Base-by-base conservation (phyloP, 2,113 vertebrate species). In the Propithecus coquereli region DNA sequence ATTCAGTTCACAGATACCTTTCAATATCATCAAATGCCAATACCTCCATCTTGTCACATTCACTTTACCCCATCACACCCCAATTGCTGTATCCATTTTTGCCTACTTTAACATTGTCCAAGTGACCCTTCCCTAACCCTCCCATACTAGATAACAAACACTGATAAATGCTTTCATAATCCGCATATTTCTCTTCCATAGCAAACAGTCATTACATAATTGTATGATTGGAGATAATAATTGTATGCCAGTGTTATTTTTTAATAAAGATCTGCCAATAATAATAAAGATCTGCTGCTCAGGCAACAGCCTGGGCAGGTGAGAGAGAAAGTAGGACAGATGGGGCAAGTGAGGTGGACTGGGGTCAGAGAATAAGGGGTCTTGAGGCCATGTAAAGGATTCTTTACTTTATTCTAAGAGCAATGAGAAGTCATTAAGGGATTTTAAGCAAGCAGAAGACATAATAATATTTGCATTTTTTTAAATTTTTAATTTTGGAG, bases 401-500 rank as follows among this genome's bases (percentile, higher is more conserved):
- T 65, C 43, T 80, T 71, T 32, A 45, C 89, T 50, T 63, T 43
- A 70, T 20, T 61, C 34, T 71, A 16, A 91, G 47, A 96, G 63
- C 65, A 92, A 22, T 30, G 18, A 77, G 79, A 87, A 87, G 17
- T 30, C 92, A 93, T 47, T 43, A 59, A 93, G 73, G 10, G 13
- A 73, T 61, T 71, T 76, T 95, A 85, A 85, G 32, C 43, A 93
- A 54, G 43, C 54, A 91, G 50, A 73, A 79, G 45, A 79, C 47
- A 81, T 52, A 43, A 79, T 77, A 74, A 73, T 85, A 94, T 94
- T 96, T 96, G 66, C 88, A 95, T 94, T 96, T 92, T 96, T 87
- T 54, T 47, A 43, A 47, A 47, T 47, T 47, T 47, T 54, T 18
- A 54, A 54, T 54, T 54, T 54, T 17, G 18, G 52, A 54, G 52